These are phyloP conservation scores for Globodera rostochiensis DNA, from an alignment of 1,140 invertebrate genomes.

Conservation along the genomic window DNA sequence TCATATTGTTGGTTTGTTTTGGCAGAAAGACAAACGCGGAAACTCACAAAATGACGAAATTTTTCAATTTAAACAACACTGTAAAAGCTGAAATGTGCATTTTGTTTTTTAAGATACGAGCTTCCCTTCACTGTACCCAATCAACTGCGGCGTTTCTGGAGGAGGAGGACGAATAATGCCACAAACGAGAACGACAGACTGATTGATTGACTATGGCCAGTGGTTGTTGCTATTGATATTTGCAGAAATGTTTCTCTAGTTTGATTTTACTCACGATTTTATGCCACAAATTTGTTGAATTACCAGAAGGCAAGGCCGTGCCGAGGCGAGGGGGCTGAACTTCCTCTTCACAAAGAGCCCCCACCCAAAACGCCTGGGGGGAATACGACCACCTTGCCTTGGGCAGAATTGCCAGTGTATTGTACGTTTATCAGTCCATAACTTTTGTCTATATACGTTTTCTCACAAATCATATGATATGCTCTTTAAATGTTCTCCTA, in stretches of 20 bases:
- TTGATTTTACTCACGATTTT: too few species aligned
- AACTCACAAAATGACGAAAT: neutral
- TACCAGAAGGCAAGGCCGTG: neutral
- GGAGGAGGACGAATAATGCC: neutral
- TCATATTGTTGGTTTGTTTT: neutral
- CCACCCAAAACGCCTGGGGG: too few species aligned
- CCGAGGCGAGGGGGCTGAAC: too few species aligned
- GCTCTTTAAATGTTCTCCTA: too few species aligned
- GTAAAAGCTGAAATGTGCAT: neutral
- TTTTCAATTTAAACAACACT: neutral
- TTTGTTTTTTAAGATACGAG: conserved; percentile 15
- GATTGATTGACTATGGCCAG: neutral
- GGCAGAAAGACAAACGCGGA: neutral
- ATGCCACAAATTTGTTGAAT: neutral
- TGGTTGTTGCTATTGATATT: neutral
- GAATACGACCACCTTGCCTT: too few species aligned
- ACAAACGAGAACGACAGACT: neutral
- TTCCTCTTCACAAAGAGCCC: too few species aligned
- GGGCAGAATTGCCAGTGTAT: too few species aligned
- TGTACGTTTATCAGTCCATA: too few species aligned
- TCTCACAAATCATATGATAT: too few species aligned
- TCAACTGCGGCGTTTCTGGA: conserved; percentile 6
- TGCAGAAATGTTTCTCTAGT: too few species aligned
- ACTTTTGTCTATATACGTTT: too few species aligned
- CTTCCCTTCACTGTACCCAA: conserved; percentile 22